Conservation (phyloP, 2,113 vertebrate species). For the Gadus chalcogrammus region DNA sequence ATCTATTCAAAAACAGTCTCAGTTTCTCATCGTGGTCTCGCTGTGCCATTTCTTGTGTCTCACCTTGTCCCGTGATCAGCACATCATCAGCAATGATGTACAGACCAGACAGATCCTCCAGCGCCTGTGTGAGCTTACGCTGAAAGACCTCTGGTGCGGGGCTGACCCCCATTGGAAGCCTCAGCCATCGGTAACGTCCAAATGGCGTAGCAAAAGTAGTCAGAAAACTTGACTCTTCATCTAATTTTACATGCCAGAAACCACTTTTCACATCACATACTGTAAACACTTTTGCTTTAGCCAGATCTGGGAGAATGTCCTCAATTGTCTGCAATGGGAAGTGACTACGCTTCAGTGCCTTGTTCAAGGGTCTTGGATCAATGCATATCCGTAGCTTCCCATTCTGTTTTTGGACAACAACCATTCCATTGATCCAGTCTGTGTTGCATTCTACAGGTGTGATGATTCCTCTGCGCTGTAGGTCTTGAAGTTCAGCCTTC, state of each 20-base stretch:
- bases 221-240: not conserved
- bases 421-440: conserved; percentile 20
- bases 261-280: not conserved
- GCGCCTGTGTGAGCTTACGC: conserved; percentile 12
- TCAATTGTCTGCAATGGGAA: conserved; percentile 16
- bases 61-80: conserved; percentile 26
- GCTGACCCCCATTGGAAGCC: not conserved
- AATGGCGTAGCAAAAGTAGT: not conserved
- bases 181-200: not conserved
- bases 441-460: conserved; percentile 13
- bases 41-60: conserved; percentile 6
- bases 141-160: conserved; percentile 22
- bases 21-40: conserved; percentile 12
- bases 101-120: conserved; percentile 1
- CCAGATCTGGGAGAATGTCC: conserved; percentile 16
- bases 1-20: conserved; percentile 3
- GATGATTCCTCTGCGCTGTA: conserved; percentile 17
- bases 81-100: conserved; percentile 24
- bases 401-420: conserved; percentile 3
- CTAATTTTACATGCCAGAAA: not conserved
- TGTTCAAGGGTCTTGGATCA: conserved; percentile 21
- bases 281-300: conserved; percentile 17
- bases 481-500: not conserved
- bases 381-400: conserved; percentile 18
- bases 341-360: conserved; percentile 15